phyloP scores from a whole-genome alignment of 2,888 invertebrate species.

The Cryptus armator region DNA sequence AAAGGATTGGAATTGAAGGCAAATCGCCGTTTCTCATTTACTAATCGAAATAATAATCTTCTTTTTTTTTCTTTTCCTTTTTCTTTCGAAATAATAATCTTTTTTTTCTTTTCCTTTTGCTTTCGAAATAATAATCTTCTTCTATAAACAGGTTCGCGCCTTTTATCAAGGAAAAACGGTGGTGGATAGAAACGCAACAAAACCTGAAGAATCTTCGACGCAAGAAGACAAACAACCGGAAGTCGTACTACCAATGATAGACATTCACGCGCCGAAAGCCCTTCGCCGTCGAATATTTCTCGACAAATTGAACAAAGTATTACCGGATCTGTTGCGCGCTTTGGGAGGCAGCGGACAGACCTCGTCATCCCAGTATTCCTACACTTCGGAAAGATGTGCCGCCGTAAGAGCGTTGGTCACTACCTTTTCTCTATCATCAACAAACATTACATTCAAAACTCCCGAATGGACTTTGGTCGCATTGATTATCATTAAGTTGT shows the following conservation, averaged over 20 bases:
- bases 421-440: conserved; percentile 89
- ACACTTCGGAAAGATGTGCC: conserved; percentile 72
- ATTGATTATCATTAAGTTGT: conserved; percentile 90
- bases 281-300: conserved; percentile 90
- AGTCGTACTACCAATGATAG: conserved; percentile 88
- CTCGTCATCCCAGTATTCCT: conserved; percentile 67
- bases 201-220: conserved; percentile 69
- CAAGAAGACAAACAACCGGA: conserved; percentile 79
- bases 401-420: conserved; percentile 86
- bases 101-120: conserved; percentile 64
- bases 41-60: not conserved
- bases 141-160: conserved; percentile 85
- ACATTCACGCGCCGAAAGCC: conserved; percentile 89
- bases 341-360: conserved; percentile 80
- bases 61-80: no score
- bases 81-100: conserved; percentile 66
- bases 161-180: conserved; percentile 87
- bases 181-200: conserved; percentile 75
- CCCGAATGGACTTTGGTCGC: conserved; percentile 90
- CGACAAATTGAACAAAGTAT: conserved; percentile 88
- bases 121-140: conserved; percentile 68
- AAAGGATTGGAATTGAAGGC: conserved; percentile 88
- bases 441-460: conserved; percentile 91
- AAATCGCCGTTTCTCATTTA: not conserved
- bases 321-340: conserved; percentile 87